Base-by-base conservation (phyloP, 2,797 vertebrate genomes). In the Clarias pachynema region DNA sequence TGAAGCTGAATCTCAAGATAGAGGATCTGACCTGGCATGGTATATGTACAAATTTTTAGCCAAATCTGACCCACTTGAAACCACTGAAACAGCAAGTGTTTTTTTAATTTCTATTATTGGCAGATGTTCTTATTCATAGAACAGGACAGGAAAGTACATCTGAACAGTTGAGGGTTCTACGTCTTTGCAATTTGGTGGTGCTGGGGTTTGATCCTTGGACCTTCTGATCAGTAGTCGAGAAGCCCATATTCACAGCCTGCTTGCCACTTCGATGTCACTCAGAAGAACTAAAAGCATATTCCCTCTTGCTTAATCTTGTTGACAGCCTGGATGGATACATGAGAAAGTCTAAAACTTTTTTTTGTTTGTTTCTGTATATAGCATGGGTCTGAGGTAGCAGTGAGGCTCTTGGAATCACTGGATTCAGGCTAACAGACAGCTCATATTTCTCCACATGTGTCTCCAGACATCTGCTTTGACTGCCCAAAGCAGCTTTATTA, bases 231-330 rank as follows among this genome's bases (percentile, higher is more conserved):
- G 44, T 12, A 12, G 8, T 44, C 44, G 44, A 10, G 49, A 57
- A 63, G 56, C 22, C 4, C 22, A 3, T 57, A 31, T 57, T 59
- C 4, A 10, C 9, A 57, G 53, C 8, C 56, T 24, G 29, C 7
- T 14, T 59, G 59, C n/a, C 57, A 79, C 83, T 83, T 81, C 85
- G 69, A 82, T 89, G 89, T 90, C 88, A 89, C 88, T 92, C 90
- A 83, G 56, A 62, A 70, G 56, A 74, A 87, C 87, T 88, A 86
- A 89, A 89, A 85, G 82, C 74, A 72, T 62, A 88, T 89, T 86
- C 88, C 86, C 89, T 79, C 84, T 86, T 82, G 90, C 90, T 88
- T 91, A 92, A 92, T 93, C 91, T 89, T 77, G 81, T 86, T 88
- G 91, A 91, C 90, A 90, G 89, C 87, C 85, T 81, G 89, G 91